Base-by-base conservation (phyloP, 2,888 invertebrate genomes). In the Aleiodes testaceus region DNA sequence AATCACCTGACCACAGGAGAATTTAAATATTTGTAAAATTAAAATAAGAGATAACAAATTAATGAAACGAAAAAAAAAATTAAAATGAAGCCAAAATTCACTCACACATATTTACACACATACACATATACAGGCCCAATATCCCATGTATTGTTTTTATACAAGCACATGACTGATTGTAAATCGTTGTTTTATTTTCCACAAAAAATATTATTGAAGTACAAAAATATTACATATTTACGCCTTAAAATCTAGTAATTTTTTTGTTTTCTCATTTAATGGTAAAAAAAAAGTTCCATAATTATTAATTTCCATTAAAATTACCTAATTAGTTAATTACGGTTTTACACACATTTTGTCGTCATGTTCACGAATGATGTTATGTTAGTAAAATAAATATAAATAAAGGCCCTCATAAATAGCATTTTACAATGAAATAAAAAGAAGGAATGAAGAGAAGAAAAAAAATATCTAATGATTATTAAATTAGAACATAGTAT, bases 181-280 rank as follows among this genome's bases (percentile, higher is more conserved):
- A 53, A 64, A 67, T 70, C 55, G 72, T 65, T 42, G 53, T 63
- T 63, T 68, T 52, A 74, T 76, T 76, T 75, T 73, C 69, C 74
- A 75, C 72, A 75, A 72, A 73, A 64, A 64, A 63, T 68, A 45
- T 59, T 49, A 49, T 69, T 50, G 30, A 72, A 79, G 79, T 85
- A 85, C 85, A 85, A 84, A 85, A 85, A 84, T 85, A 85, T 84
- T 85, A 85, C 83, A 85, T 77, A 65, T 49, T 66, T 71, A 36
- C 67, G 50, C 30, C 65, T 14, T 30, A 53, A 66, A 64, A 42
- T 55, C 55, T 70, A 66, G 53, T 42, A 36, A 47, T 26, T 47
- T 30, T 36, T n/a, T 18, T 45, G 30, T 30, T 36, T 14, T 11
- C 18, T 20, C 45, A 45, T 22, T 63, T 20, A 63, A 20, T n/a